Conservation (phyloP, 2,888 invertebrate species). For the Rotaria socialis region DNA sequence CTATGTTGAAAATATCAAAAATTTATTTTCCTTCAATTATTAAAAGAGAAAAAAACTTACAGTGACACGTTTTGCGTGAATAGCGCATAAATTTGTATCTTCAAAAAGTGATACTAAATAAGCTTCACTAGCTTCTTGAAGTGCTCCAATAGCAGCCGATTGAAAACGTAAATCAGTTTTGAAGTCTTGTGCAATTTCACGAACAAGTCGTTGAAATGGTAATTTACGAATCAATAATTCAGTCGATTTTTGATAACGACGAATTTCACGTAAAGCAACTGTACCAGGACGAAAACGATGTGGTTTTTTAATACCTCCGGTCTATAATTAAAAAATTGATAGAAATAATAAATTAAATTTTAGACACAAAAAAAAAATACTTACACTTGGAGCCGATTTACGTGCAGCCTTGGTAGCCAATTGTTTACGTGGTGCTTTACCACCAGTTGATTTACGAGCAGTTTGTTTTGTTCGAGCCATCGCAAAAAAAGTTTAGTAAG, state of each 20-base stretch:
- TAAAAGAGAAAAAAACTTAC: background rate
- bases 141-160: slow-evolving; percentile 84
- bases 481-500: background rate
- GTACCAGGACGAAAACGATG: slow-evolving; percentile 93
- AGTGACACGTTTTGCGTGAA: slow-evolving; percentile 47
- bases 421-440: slow-evolving; percentile 60
- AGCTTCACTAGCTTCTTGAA: slow-evolving; percentile 63
- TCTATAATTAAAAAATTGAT: slow-evolving; percentile 54
- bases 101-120: slow-evolving; percentile 47
- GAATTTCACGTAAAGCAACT: slow-evolving; percentile 89
- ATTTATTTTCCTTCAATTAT: background rate
- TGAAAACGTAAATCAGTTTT: slow-evolving; percentile 92
- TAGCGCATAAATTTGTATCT: slow-evolving; percentile 47
- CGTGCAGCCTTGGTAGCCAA: slow-evolving; percentile 32
- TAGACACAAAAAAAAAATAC: background rate
- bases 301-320: slow-evolving; percentile 90
- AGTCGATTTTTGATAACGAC: slow-evolving; percentile 91
- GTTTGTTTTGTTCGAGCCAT: slow-evolving; percentile 61
- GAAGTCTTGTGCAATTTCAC: slow-evolving; percentile 95
- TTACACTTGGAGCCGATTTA: slow-evolving; percentile 23
- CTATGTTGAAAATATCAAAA: background rate
- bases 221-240: slow-evolving; percentile 89
- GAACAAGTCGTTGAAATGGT: slow-evolving; percentile 88
- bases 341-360: background rate
- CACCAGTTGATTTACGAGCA: slow-evolving; percentile 60